These are phyloP conservation scores for Sus cebifrons DNA, from an alignment of 2,797 vertebrate species.

Conservation along the genomic window DNA sequence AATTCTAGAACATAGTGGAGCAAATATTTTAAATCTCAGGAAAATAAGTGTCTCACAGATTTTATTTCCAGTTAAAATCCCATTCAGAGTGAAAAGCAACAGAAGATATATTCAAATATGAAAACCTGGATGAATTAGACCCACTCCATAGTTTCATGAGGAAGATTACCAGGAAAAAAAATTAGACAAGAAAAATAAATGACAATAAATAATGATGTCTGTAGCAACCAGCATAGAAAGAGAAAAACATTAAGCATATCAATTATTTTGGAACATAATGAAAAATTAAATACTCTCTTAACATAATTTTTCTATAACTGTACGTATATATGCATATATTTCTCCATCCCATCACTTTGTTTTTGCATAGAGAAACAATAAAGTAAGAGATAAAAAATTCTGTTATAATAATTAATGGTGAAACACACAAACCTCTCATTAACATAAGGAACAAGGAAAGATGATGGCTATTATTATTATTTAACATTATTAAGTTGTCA, in stretches of 20 bases:
- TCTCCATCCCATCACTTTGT: not conserved
- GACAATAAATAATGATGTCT: not conserved
- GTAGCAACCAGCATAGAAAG: not conserved
- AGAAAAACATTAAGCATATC: not conserved
- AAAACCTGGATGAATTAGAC: not conserved
- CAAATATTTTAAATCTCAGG: not conserved
- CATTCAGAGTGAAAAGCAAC: not conserved
- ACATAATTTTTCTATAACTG: not conserved
- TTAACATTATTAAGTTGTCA: not conserved
- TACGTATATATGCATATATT: not conserved
- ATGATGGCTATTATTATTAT: not conserved
- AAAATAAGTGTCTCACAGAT: not conserved
- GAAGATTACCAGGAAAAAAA: not conserved
- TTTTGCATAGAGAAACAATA: not conserved
- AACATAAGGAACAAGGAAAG: not conserved
- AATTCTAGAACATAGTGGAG: not conserved
- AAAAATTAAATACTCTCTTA: not conserved
- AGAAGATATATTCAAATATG: not conserved
- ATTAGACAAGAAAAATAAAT: not conserved
- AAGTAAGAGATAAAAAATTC: not conserved
- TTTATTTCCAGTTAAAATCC: constrained; percentile 3
- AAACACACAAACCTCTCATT: not conserved
- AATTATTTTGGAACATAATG: not conserved
- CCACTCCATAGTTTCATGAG: not conserved
- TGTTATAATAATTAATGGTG: not conserved